Base-by-base conservation (phyloP, 2,888 invertebrate species). In the Neoscelio sp. region DNA sequence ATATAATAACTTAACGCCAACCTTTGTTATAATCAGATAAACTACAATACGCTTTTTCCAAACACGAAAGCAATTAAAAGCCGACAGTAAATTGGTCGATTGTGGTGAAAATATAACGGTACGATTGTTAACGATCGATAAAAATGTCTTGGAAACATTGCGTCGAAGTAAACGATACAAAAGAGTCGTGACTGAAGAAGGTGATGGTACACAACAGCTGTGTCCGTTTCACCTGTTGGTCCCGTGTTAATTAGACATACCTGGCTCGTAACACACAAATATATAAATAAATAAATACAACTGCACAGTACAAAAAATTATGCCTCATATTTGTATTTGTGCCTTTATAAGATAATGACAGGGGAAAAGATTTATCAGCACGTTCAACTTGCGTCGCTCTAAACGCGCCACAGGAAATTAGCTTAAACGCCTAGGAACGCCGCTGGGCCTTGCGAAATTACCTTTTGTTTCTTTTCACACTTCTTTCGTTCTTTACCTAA, bases 221-320 rank as follows among this genome's bases (percentile, higher is more conserved):
- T 68, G 71, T 58, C 73, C 67, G 73, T 60, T 73, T 68, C 78
- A 78, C 73, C 78, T 78, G 78, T 78, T 78, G 68, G 78, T 71
- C 64, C 42, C 56, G 58, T 10, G 54, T 15, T 54, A 70, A 62
- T 71, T 77, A 62, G 62, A 62, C 58, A 28, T 44, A 38, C 8
- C 40, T 54, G 30, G 35, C 8, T 17, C 42, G 28, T 35, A 70
- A 52, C 30, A 18, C 18, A 38, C 17, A 38, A 26, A 35, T 28
- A 26, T 15, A 13, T 17, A 13, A 5, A 42, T 18, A 46, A 33
- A 50, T 23, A 54, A 30, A 44, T 17, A 46, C 28, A 33, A 48
- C 26, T 58, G 18, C n/a, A n/a, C n/a, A n/a, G n/a, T n/a, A n/a
- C n/a, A n/a, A n/a, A n/a, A n/a, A n/a, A n/a, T n/a, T n/a, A n/a